Evolutionary conservation across 2,888 invertebrate species (phyloP), one percentile per base, ranked within the genome.

Genomic region (Drosophila borborema): DNA sequence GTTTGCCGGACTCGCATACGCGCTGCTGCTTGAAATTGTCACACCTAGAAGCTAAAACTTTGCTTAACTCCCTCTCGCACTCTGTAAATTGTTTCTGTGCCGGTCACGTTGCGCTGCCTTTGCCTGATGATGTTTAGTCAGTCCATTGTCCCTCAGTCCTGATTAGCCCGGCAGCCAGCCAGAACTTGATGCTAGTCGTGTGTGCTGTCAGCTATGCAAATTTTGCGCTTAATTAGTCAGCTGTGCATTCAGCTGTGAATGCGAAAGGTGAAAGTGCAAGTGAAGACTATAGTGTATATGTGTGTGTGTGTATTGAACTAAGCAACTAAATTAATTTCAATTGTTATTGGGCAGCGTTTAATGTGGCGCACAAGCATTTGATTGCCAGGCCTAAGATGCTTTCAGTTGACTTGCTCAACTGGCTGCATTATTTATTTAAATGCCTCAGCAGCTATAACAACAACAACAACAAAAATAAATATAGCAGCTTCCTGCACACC

Each of bases 351-450:
- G 45, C 55, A 31, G 18, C 18, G 31, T 74, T 72, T 77, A 67
- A 72, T 71, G 61, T 14, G 38, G 12, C 38, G 18, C 45, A n/a
- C 48, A 31, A 36, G 49, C 70, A 69, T 74, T 62, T 49, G n/a
- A 64, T 81, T 59, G 76, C 36, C 71, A 62, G 61, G 68, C 75
- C 67, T 51, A 60, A 73, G 46, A 18, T 53, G 34, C 53, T 59
- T 63, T 64, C 72, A 72, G 56, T 73, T 76, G 81, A 84, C 77
- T 81, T 75, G 66, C 68, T 70, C 74, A 73, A 80, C 69, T 75
- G 48, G 64, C 65, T 67, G 66, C 72, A 86, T 86, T 86, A 86
- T 77, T 89, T 90, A 86, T 86, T 88, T 66, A 87, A 83, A 75
- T 64, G 70, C 69, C 43, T 34, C 31, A 46, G 23, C 65, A 62